phyloP scores from a whole-genome alignment of 2,888 invertebrate genomes.

The Saturnia pavonia region DNA sequence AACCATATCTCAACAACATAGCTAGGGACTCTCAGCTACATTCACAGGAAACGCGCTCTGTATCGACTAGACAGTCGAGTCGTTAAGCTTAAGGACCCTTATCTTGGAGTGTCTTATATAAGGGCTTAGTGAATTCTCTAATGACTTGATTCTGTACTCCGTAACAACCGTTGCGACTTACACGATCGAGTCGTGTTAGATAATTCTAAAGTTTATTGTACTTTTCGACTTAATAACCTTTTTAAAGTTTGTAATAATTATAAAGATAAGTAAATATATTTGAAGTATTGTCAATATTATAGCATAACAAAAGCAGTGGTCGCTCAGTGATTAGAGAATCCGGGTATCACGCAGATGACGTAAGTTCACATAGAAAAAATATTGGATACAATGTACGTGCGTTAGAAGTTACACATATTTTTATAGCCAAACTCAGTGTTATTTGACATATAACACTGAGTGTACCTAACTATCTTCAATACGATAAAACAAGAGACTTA shows the following conservation, averaged over 20 bases:
- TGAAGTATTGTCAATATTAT: not conserved
- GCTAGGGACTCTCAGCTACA: slow-evolving; percentile 5
- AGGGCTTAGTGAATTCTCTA: slow-evolving; percentile 59
- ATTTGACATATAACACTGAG: no score
- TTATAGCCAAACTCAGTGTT: no score
- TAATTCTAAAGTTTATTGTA: slow-evolving; percentile 6
- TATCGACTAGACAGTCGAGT: slow-evolving; percentile 60
- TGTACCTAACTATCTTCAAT: no score
- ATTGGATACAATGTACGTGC: no score
- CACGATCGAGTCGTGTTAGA: slow-evolving; percentile 30
- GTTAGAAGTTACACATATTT: no score
- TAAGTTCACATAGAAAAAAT: no score
- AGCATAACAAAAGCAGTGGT: no score
- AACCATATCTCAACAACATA: not conserved
- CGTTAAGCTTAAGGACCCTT: slow-evolving; percentile 64
- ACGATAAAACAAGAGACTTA: no score
- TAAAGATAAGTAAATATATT: no score
- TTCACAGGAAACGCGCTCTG: slow-evolving; percentile 19
- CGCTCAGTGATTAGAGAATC: no score
- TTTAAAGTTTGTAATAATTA: not conserved
- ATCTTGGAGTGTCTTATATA: slow-evolving; percentile 62
- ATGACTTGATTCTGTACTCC: slow-evolving; percentile 66
- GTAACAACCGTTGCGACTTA: slow-evolving; percentile 34
- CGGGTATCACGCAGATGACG: no score
- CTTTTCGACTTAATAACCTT: not conserved